Evolutionary conservation across 2,888 invertebrate genomes (phyloP).

Genomic region (Drosophila affinis): DNA sequence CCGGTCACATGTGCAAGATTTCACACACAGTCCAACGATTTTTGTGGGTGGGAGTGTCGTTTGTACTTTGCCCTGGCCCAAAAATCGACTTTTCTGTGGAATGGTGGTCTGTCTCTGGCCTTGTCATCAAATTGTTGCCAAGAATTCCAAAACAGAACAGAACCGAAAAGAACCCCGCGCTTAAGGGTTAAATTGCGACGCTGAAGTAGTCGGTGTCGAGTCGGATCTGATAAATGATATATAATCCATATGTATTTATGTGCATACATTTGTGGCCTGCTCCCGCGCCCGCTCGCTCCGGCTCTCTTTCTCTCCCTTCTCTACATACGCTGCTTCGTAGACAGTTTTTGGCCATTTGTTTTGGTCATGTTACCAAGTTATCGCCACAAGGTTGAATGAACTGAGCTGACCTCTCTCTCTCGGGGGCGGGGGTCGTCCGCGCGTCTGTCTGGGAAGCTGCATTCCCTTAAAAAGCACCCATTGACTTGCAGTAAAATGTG

Average conservation of each 20-base stretch:
- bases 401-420: conserved; percentile 33
- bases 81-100: conserved; percentile 27
- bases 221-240: conserved; percentile 17
- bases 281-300: not conserved
- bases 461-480: conserved; percentile 4
- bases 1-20: conserved; percentile 57
- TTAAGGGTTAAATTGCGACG: conserved; percentile 13
- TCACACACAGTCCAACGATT: conserved; percentile 44
- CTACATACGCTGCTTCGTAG: conserved; percentile 43
- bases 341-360: conserved; percentile 46
- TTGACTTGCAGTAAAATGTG: not conserved
- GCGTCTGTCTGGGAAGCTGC: not conserved
- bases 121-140: not conserved
- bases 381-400: conserved; percentile 56
- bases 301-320: conserved; percentile 11
- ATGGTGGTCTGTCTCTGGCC: not conserved
- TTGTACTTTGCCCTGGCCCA: conserved; percentile 24
- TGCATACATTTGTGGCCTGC: conserved; percentile 13
- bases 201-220: conserved; percentile 1
- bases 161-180: not conserved
- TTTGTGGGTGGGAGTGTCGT: conserved; percentile 7
- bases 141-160: not conserved
- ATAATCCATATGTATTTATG: conserved; percentile 22
- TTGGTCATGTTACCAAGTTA: conserved; percentile 40
- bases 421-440: conserved; percentile 6